Evolutionary conservation across 2,113 vertebrate species (phyloP), one percentile per base, ranked within the genome.

Genomic region (Phrynosoma platyrhinos): DNA sequence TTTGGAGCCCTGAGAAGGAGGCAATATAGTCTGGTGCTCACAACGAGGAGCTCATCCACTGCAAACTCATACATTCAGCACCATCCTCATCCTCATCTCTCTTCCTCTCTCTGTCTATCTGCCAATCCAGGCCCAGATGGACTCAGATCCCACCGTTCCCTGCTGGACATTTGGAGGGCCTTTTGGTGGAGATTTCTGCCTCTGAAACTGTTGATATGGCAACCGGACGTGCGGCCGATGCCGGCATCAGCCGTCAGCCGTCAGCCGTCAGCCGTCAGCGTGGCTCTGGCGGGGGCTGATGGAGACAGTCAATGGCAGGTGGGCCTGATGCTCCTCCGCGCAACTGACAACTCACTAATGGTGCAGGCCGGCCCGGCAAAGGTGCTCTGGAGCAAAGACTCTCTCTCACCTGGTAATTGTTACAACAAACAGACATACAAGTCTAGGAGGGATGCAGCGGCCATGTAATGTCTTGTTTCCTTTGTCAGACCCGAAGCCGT

Each of bases 341-440:
- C 40, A 20, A 71, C 0, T 2, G 47, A 21, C n/a, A 4, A 0
- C 1, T 89, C 9, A 79, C 53, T 58, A 14, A 3, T 55, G 18
- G 18, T n/a, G 55, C 2, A 9, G 27, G n/a, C 74, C 6, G 5
- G 69, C 53, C 13, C 7, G 3, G 66, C 76, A 62, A 36, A 20
- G 36, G 16, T 0, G 0, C 32, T 14, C 53, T 0, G 1, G 64
- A n/a, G 83, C 23, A 69, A 47, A 71, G 75, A 55, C 5, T 20
- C 52, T 40, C 32, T 20, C 64, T 40, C 32, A 8, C 25, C 6
- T 2, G 20, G 25, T 72, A 79, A 88, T 88, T 71, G 71, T 42
- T 71, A 4, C 9, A 53, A 32, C 76, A 69, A 55, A 84, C 36
- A 23, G 42, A 32, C 10, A 8, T 32, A 18, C 16, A 55, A 47